Evolutionary conservation across 2,888 invertebrate genomes (phyloP), one percentile per base, ranked within the genome.

Genomic region (Euclidia mi): DNA sequence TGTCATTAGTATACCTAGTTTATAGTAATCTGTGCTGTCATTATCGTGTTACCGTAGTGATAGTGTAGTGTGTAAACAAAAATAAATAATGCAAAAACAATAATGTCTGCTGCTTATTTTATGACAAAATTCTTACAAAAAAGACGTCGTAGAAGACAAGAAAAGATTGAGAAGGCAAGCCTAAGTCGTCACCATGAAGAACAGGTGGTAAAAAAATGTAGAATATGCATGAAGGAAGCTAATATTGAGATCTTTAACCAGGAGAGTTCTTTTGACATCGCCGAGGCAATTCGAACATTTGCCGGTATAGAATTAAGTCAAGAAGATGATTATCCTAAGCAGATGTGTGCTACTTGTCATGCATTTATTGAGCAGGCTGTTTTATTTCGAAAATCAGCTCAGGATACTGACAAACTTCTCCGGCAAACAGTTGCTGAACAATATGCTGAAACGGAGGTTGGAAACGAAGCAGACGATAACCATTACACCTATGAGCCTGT

Each of bases 141-240:
- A 18, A 37, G 43, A 15, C 55, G 55, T 3, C 52, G 17, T 14
- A 46, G 52, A 18, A 57, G 44, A 4, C 34, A 49, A 12, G 3
- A 40, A 14, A 31, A 15, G 7, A 28, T 2, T 14, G 12, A 28
- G 7, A 32, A 28, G 7, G 15, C 12, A 15, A 11, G 7, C 15
- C 18, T 2, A 29, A 29, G 2, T n/a, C 29, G 4, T 47, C 3
- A 0, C n/a, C 28, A 15, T 6, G 9, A 12, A 10, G 25, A 12
- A 14, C 2, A 37, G 2, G 11, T 29, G 42, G 28, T 43, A 38
- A 31, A 11, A 3, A 46, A 58, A 12, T 92, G 93, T 68, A 82
- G 92, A 64, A 76, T 91, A 38, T 93, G 92, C 77, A 71, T 92
- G 17, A 76, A 85, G 55, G 56, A 78, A 14, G 91, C 85, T n/a